Evolutionary conservation across 2,888 invertebrate genomes (phyloP), one percentile per base, ranked within the genome.

Genomic region (Rotaria magnacalcarata): DNA sequence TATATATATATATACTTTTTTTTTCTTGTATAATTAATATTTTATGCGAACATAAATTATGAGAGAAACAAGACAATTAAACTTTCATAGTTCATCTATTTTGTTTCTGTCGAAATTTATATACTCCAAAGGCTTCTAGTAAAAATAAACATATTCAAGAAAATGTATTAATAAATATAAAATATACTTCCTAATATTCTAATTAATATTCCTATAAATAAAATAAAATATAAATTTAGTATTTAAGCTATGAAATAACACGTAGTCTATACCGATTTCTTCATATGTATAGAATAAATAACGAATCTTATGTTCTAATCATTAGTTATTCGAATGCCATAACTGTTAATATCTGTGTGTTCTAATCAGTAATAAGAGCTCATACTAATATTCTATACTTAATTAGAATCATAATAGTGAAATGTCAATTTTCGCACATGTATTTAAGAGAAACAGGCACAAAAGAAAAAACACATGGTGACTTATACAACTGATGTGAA

Each of bases 371-470:
- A 67, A 14, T 27, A 27, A 34, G 67, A 67, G 6, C 16, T 67
- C 27, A 67, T 67, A 11, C 67, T 67, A n/a, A 67, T 67, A 67
- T 27, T 16, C 67, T 67, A 67, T 16, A 16, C 67, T 67, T 27
- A 67, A 67, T 27, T 34, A 19, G 34, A 6, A 34, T 0, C 1
- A 67, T 34, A 27, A 67, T 34, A 16, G 52, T 52, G 16, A 52
- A 52, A 52, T 52, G 52, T 52, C 52, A 52, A 67, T 27, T 67
- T 67, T 67, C 67, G 67, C 67, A 67, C 27, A 67, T 67, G 67
- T 67, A 67, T 67, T 67, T 67, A 67, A 67, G 67, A 67, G 67
- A 27, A 67, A 67, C 67, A 67, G 67, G 67, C 67, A 67, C 67
- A 67, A 67, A 67, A 67, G 67, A 67, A 67, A 60, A 60, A 60